Percentiles rank a stretch among this genome's conserved stretches.
Evolutionary conservation across 2,888 invertebrate genomes (phyloP).

Genomic region (Eupithecia inturbata): DNA sequence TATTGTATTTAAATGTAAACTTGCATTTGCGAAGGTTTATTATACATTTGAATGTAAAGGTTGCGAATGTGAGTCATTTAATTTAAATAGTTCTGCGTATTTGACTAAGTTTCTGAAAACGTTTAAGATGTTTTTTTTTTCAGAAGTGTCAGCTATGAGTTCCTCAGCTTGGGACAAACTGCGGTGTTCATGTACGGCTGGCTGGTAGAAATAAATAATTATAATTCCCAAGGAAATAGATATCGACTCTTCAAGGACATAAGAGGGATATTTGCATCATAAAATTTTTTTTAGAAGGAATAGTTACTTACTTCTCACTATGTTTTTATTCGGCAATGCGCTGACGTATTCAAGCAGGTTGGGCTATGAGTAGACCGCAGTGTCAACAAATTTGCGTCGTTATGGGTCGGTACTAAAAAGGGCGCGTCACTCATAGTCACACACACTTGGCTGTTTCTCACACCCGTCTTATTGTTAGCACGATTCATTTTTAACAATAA

Average conservation of each 20-base stretch:
- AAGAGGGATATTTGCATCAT: background rate
- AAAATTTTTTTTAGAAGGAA: background rate
- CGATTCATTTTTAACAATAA: background rate
- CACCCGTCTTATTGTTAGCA: constrained; percentile 54
- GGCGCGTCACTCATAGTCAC: constrained; percentile 59
- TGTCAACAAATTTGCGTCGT: constrained; percentile 51
- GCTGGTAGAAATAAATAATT: background rate
- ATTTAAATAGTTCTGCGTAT: background rate
- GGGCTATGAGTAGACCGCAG: background rate
- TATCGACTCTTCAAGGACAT: background rate
- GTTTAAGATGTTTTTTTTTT: background rate
- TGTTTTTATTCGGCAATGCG: background rate
- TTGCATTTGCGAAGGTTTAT: background rate
- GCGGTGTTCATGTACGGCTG: background rate
- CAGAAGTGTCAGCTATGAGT: background rate
- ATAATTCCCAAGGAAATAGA: background rate
- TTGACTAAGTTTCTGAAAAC: background rate
- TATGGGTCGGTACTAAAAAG: constrained; percentile 51
- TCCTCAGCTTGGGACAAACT: no score
- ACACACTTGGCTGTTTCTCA: constrained; percentile 64
- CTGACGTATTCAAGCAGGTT: background rate
- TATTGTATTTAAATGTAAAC: background rate
- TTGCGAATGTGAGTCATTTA: background rate
- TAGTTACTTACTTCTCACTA: background rate
- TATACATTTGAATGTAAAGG: no score